phyloP scores from a whole-genome alignment of 2,113 vertebrate species.

The Myrmecobius fasciatus region DNA sequence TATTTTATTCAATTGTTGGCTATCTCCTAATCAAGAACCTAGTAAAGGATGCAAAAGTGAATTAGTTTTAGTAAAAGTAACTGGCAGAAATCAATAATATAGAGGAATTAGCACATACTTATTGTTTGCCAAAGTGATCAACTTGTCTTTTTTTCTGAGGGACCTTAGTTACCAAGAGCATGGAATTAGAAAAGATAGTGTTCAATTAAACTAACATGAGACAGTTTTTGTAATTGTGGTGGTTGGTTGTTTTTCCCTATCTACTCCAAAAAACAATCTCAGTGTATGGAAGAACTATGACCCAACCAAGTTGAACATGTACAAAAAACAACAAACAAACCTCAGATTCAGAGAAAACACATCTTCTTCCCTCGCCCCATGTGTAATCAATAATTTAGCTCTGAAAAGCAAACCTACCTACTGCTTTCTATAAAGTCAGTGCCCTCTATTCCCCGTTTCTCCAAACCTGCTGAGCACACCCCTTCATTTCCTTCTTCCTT shows the following conservation, averaged over 20 bases:
- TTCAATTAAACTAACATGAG: not conserved
- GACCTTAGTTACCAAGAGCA: not conserved
- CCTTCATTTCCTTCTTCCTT: not conserved
- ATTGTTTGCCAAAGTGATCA: not conserved
- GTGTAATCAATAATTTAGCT: slow-evolving; percentile 69
- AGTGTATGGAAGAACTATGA: not conserved
- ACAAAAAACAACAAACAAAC: slow-evolving; percentile 1
- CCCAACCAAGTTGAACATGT: slow-evolving; percentile 16
- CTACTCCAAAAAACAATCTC: not conserved
- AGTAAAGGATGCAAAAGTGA: not conserved
- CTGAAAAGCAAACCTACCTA: slow-evolving; percentile 40
- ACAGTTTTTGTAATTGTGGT: not conserved
- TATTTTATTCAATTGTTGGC: not conserved
- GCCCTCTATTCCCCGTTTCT: not conserved
- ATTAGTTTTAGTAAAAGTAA: not conserved
- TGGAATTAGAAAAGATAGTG: not conserved
- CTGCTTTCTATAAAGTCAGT: slow-evolving; percentile 12
- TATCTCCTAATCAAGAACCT: not conserved
- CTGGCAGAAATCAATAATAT: rapidly evolving
- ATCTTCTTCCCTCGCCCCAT: slow-evolving; percentile 47
- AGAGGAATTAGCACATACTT: not conserved
- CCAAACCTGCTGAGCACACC: not conserved
- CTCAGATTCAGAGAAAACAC: slow-evolving; percentile 58
- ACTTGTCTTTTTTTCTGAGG: not conserved
- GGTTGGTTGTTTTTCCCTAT: not conserved